Percentiles rank a stretch among this genome's conserved stretches.
These are phyloP conservation scores for Kryptolebias marmoratus DNA, from an alignment of 2,113 vertebrate species.

Conservation along the genomic window DNA sequence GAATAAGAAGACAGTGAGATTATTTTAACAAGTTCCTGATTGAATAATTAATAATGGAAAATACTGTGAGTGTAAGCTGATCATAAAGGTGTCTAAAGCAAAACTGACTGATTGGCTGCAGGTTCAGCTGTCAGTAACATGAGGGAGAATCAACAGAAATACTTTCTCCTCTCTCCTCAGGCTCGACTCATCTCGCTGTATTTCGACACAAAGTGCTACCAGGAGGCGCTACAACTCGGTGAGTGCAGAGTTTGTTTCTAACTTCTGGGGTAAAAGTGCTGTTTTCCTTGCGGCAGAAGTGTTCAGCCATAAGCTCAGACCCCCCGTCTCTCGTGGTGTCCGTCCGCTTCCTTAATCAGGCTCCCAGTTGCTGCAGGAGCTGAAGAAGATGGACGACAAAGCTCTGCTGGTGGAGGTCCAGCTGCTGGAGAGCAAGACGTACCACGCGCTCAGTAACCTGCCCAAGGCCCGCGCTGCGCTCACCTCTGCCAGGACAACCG, in stretches of 20 bases:
- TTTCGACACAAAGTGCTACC: constrained; percentile 98
- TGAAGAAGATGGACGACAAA: constrained; percentile 99
- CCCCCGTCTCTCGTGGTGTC: background rate
- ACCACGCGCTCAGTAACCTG: constrained; percentile 97
- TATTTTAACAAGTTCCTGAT: no score
- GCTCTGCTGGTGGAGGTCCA: constrained; percentile 97
- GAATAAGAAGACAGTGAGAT: no score
- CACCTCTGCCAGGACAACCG: constrained; percentile 97
- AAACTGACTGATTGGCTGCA: no score
- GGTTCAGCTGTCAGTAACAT: no score
- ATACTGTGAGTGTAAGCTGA: no score
- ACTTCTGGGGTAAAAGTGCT: no score
- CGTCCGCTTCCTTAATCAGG: constrained; percentile 73
- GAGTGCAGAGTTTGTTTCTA: constrained; percentile 36
- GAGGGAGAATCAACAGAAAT: background rate
- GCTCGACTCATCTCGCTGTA: constrained; percentile 96
- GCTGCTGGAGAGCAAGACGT: constrained; percentile 97
- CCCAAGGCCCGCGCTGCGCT: constrained; percentile 98
- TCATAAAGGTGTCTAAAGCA: no score
- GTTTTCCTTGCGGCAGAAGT: background rate
- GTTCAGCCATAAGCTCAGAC: background rate
- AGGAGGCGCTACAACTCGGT: constrained; percentile 97
- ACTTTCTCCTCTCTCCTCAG: constrained; percentile 68
- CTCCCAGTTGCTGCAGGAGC: constrained; percentile 92
- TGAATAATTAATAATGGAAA: no score